Evolutionary conservation across 2,113 vertebrate species (phyloP).

Genomic region (Athene cunicularia): DNA sequence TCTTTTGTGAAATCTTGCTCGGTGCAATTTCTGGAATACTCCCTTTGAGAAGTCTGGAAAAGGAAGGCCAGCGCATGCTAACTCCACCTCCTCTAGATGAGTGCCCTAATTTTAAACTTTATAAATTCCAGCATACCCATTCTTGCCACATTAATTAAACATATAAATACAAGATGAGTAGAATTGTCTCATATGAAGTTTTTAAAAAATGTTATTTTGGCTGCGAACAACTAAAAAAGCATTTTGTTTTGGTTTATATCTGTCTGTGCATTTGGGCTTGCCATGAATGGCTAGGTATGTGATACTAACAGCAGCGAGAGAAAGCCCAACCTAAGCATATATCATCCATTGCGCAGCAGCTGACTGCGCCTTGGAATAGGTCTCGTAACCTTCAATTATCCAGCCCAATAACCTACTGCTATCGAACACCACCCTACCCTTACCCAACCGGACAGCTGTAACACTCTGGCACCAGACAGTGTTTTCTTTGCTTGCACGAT

Average conservation of each 20-base stretch:
- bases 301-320: neutral
- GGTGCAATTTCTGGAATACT: neutral
- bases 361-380: neutral
- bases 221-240: neutral
- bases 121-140: neutral
- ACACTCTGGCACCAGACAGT: neutral
- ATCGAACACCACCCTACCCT: slow-evolving; percentile 26
- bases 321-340: rapidly evolving
- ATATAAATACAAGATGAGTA: neutral
- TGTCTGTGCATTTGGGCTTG: neutral
- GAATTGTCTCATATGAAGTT: neutral
- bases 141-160: neutral
- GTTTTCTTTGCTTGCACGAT: slow-evolving; percentile 42
- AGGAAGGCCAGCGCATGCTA: neutral
- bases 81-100: neutral
- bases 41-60: neutral
- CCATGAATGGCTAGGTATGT: neutral
- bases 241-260: neutral
- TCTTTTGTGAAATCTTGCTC: neutral
- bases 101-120: neutral
- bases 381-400: neutral
- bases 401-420: slow-evolving; percentile 12
- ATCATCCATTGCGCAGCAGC: neutral
- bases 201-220: neutral
- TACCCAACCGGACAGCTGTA: neutral